Base-by-base conservation (phyloP, 2,888 invertebrate genomes). In the Eupithecia insigniata region DNA sequence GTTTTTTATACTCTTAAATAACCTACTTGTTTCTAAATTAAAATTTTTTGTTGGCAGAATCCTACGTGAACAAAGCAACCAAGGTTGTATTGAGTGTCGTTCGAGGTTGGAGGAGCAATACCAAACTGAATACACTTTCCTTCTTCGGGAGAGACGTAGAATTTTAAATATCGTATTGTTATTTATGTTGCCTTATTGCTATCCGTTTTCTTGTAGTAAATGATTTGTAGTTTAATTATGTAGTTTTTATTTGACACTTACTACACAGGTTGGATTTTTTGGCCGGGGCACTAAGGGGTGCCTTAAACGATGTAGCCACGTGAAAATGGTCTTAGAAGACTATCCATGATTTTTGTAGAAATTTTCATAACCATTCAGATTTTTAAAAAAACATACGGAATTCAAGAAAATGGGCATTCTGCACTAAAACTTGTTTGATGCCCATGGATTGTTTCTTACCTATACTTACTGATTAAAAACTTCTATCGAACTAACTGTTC, bases 91-190 rank as follows among this genome's bases (percentile, higher is more conserved):
- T 92, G 39, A 87, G 91, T 74, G 80, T 93, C 70, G 92, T 93
- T 22, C 89, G 94, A 32, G 94, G 92, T 0, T 94, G 93, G 93
- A 86, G 94, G 8, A 90, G 91, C 71, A 93, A 89, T 76, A 91
- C 90, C 18, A 92, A 91, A 74, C 87, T 84, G 69, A 93, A 93
- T 78, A 93, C 93, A 0, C 86, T 93, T 8, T 89, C 88, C 1
- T 93, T 93, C 81, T 93, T 91, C 75, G 93, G 93, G 6, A 87
- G 79, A 78, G 91, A 92, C 60, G 84, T 93, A 0, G 94, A 93
- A 75, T 93, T 92, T 76, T 91, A 79, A 80, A 26, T 22, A 51
- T 51, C 10, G 6, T 51, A 12, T 22, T 51, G 51, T 51, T 51
- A 51, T n/a, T n/a, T 46, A 46, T n/a, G 18, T 30, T n/a, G 4